Base-by-base conservation (phyloP, 2,888 invertebrate genomes). In the Heliconius ethilla region DNA sequence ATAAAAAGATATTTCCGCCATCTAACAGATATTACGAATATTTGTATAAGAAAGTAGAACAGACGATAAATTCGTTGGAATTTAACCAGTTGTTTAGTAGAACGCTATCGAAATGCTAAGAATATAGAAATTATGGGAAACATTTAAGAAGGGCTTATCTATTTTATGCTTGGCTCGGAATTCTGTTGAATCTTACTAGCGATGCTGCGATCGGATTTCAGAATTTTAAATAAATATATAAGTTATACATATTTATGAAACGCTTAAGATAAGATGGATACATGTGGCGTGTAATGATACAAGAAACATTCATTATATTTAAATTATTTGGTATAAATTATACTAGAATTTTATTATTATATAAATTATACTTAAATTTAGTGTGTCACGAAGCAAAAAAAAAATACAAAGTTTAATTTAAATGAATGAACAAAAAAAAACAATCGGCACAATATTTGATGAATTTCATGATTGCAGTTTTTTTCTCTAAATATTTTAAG, bases 151-250 rank as follows among this genome's bases (percentile, higher is more conserved):
- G 82, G 85, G 84, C 85, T 89, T 90, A 91, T 91, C 90, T 89
- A 83, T 82, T 89, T 89, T 88, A 90, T 87, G 87, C 86, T 85
- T 85, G 82, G 85, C 83, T 86, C 82, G 82, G 85, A 88, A 87
- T 88, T 89, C 87, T 85, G 87, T 87, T 85, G 79, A 83, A 59
- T 85, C 83, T 85, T 86, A 86, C 86, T 69, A 40, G 67, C 40
- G n/a, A 40, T 69, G 67, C 84, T 85, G 79, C 82, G 84, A 82
- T 79, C 79, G 78, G 83, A 76, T 84, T 80, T 76, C 67, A 59
- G 66, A 77, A 66, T 63, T 77, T 78, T 66, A 40, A 22, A 75
- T 66, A 75, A 59, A 74, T 55, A 76, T 70, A 74, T 65, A 75
- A 69, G 40, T 69, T 40, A 40, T 69, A 69, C 67, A 69, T 69